phyloP scores from a whole-genome alignment of 1,140 invertebrate genomes.

The Aporrectodea caliginosa region DNA sequence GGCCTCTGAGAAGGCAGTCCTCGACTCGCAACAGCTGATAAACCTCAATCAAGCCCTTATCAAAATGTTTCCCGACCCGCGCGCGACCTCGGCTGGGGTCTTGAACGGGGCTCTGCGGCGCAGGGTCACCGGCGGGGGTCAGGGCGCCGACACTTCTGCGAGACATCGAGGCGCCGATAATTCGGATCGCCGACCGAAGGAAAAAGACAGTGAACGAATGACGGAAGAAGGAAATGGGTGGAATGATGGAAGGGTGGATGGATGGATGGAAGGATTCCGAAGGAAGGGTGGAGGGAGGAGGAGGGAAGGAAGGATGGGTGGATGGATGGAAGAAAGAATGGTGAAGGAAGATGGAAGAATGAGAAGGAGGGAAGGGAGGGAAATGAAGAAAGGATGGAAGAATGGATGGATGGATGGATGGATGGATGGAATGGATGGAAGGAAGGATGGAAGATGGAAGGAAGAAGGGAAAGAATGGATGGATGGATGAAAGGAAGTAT shows the following conservation, averaged over 20 bases:
- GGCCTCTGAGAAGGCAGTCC: no score
- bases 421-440: not conserved
- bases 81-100: not conserved
- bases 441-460: not conserved
- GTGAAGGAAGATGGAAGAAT: not conserved
- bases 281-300: not conserved
- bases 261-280: not conserved
- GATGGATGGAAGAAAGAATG: not conserved
- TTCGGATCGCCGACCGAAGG: not conserved
- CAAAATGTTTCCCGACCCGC: not conserved
- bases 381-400: no score
- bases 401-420: no score
- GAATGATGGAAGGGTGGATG: not conserved
- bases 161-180: not conserved
- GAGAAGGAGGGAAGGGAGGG: not conserved
- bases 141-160: not conserved
- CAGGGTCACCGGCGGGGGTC: not conserved
- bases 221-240: not conserved
- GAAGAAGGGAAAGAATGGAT: no score
- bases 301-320: not conserved
- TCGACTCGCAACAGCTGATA: not conserved
- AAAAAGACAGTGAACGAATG: not conserved
- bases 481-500: no score
- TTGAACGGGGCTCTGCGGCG: not conserved
- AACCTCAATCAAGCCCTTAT: not conserved